phyloP scores from a whole-genome alignment of 2,888 invertebrate genomes.

The Erpobdella octoculata region DNA sequence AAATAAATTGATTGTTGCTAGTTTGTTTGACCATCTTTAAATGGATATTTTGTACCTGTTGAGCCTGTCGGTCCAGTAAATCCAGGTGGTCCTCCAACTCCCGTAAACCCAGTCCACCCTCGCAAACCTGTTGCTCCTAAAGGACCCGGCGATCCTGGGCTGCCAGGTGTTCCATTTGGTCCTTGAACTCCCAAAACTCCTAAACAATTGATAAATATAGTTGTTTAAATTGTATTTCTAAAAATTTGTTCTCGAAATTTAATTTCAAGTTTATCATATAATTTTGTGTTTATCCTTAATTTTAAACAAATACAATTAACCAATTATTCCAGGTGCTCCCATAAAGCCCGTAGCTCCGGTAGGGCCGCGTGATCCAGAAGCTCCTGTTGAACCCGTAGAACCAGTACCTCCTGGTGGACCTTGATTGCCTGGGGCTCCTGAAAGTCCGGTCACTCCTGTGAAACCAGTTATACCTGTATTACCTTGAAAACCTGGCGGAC shows the following conservation, averaged over 20 bases:
- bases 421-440: neutral
- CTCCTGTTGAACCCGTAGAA: neutral
- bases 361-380: slow-evolving; percentile 11
- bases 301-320: too few relatives aligned
- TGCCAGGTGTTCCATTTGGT: neutral
- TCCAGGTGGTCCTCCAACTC: neutral
- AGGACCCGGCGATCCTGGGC: neutral
- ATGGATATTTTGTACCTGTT: too few relatives aligned
- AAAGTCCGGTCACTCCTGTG: neutral
- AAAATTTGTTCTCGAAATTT: too few relatives aligned
- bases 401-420: slow-evolving; percentile 14
- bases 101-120: neutral
- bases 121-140: neutral
- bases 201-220: too few relatives aligned
- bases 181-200: too few relatives aligned
- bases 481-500: slow-evolving; percentile 20
- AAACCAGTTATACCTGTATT: slow-evolving; percentile 13
- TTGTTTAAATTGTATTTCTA: too few relatives aligned
- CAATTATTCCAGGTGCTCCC: neutral
- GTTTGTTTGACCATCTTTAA: too few relatives aligned
- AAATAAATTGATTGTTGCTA: too few relatives aligned
- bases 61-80: neutral
- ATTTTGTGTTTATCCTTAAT: too few relatives aligned
- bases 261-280: too few relatives aligned
- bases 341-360: neutral